These are phyloP conservation scores for Drosophila fuyamai DNA, from an alignment of 1,140 invertebrate genomes.

Conservation along the genomic window DNA sequence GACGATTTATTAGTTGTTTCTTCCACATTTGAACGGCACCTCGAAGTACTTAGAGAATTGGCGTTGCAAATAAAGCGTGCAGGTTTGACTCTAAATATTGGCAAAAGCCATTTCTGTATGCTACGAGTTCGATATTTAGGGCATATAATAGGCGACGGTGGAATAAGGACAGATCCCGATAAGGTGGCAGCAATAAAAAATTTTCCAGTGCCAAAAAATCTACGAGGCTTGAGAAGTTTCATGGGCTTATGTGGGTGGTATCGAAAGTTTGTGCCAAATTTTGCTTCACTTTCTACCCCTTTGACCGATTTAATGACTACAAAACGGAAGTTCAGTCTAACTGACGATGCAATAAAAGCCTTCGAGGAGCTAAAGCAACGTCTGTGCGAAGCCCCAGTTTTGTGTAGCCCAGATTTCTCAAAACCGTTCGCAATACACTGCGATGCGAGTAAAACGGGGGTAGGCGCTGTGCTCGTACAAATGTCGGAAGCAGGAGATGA, in stretches of 20 bases:
- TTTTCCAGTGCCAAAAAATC: background rate
- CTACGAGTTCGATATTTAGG: background rate
- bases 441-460: background rate
- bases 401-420: background rate
- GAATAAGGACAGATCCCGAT: background rate
- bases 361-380: background rate
- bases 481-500: background rate
- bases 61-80: too few relatives aligned
- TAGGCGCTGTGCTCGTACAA: background rate
- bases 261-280: conserved; percentile 2
- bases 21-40: background rate
- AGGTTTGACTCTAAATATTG: background rate
- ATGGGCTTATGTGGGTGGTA: conserved; percentile 5
- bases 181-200: background rate
- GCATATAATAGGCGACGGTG: background rate
- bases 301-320: conserved; percentile 1
- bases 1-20: conserved; percentile 1
- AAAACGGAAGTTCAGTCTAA: background rate
- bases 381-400: background rate
- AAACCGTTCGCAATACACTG: background rate
- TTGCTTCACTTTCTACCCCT: background rate
- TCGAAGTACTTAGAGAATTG: background rate
- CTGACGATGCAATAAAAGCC: background rate
- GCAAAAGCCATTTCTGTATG: too few relatives aligned
- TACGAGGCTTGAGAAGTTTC: background rate